phyloP scores from a whole-genome alignment of 2,113 vertebrate genomes.

The Dromaius novaehollandiae region DNA sequence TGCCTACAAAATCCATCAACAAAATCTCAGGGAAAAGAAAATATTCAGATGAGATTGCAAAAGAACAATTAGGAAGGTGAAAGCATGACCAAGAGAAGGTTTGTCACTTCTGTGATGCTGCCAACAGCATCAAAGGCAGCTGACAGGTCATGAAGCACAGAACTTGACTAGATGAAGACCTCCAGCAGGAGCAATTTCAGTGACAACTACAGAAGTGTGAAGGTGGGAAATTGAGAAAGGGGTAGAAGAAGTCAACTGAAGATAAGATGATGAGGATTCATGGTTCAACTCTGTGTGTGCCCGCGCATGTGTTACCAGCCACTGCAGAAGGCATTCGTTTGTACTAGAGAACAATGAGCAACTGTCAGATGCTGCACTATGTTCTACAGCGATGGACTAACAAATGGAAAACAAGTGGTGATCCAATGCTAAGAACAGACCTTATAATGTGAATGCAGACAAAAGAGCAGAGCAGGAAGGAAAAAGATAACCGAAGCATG shows the following conservation, averaged over 20 bases:
- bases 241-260: not conserved
- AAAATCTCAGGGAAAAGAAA: not conserved
- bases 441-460: fast-evolving
- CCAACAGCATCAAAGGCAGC: not conserved
- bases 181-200: not conserved
- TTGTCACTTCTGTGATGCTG: not conserved
- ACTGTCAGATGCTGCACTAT: not conserved
- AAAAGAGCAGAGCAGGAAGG: not conserved
- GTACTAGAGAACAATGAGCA: not conserved
- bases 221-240: not conserved
- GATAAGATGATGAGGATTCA: not conserved
- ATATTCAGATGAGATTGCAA: not conserved
- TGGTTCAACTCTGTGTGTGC: not conserved
- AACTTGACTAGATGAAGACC: not conserved
- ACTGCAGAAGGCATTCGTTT: not conserved
- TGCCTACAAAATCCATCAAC: not conserved
- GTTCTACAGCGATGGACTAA: not conserved
- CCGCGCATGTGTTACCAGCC: not conserved
- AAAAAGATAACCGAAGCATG: not conserved
- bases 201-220: not conserved
- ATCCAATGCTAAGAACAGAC: not conserved
- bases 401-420: not conserved
- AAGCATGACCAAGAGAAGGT: not conserved
- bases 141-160: not conserved
- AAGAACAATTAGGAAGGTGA: not conserved